Evolutionary conservation across 2,888 invertebrate genomes (phyloP).

Genomic region (Dasypolia templi): DNA sequence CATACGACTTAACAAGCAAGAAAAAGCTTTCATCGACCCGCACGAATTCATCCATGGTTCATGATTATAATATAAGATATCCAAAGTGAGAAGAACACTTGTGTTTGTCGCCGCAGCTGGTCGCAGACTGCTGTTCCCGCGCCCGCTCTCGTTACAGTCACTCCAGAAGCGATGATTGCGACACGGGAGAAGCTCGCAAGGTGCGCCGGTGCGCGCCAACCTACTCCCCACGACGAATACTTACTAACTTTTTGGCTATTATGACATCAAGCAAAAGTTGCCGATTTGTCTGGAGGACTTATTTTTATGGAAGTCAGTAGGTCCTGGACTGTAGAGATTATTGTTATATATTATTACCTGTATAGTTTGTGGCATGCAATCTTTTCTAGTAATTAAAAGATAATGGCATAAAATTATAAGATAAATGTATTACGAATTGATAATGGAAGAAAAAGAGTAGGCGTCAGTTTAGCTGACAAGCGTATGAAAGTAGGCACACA

Average conservation of each 20-base stretch:
- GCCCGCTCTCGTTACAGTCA: background rate
- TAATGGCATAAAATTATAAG: too few relatives aligned
- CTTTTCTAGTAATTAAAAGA: too few relatives aligned
- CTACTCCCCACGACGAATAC: background rate
- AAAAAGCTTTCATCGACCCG: background rate
- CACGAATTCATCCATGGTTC: constrained; percentile 6
- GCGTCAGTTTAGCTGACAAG: too few relatives aligned
- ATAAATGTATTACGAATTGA: too few relatives aligned
- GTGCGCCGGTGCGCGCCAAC: constrained; percentile 3
- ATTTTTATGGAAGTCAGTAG: too few relatives aligned
- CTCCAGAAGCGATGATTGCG: constrained; percentile 8
- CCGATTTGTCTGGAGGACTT: background rate
- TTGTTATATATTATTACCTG: too few relatives aligned
- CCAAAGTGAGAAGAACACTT: background rate
- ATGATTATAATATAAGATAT: background rate
- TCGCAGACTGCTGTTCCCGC: constrained; percentile 17
- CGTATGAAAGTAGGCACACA: too few relatives aligned
- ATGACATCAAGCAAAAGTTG: background rate
- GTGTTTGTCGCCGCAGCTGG: constrained; percentile 2
- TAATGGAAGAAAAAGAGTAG: too few relatives aligned
- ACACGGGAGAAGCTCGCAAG: constrained; percentile 8
- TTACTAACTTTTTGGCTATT: background rate
- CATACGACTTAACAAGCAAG: background rate
- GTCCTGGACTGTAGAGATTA: too few relatives aligned
- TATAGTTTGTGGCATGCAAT: too few relatives aligned